Evolutionary conservation across 2,888 invertebrate genomes (phyloP).

Genomic region (Tachina grossa): DNA sequence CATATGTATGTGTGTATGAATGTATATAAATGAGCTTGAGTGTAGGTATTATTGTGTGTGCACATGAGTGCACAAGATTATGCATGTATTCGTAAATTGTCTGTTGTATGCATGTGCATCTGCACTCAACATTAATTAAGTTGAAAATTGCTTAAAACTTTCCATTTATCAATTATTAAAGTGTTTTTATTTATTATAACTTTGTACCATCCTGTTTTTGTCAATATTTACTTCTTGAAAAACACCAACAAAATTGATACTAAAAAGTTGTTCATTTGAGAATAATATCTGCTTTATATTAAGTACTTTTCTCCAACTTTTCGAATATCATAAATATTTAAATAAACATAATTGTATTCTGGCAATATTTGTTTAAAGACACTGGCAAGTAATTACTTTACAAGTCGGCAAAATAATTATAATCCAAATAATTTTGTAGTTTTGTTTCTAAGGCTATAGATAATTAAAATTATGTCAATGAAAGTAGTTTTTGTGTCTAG

Average conservation of each 20-base stretch:
- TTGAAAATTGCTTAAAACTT: constrained; percentile 52
- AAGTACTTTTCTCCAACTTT: constrained; percentile 44
- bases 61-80: neutral
- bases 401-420: neutral
- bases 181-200: constrained; percentile 16
- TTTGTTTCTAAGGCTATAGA: neutral
- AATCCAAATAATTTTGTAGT: neutral
- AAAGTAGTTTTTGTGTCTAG: neutral
- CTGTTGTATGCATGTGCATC: neutral
- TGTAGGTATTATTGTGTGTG: neutral
- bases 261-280: constrained; percentile 27
- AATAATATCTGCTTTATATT: constrained; percentile 48
- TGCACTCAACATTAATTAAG: constrained; percentile 50
- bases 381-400: constrained; percentile 1
- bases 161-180: constrained; percentile 54
- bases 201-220: neutral
- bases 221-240: constrained; percentile 9
- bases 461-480: neutral
- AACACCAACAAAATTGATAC: constrained; percentile 5
- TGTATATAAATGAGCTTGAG: neutral
- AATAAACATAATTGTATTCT: neutral
- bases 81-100: neutral
- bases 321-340: constrained; percentile 23
- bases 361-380: neutral
- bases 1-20: neutral